Evolutionary conservation across 2,888 invertebrate genomes (phyloP), one percentile per base, ranked within the genome.

Genomic region (Diloba caeruleocephala): DNA sequence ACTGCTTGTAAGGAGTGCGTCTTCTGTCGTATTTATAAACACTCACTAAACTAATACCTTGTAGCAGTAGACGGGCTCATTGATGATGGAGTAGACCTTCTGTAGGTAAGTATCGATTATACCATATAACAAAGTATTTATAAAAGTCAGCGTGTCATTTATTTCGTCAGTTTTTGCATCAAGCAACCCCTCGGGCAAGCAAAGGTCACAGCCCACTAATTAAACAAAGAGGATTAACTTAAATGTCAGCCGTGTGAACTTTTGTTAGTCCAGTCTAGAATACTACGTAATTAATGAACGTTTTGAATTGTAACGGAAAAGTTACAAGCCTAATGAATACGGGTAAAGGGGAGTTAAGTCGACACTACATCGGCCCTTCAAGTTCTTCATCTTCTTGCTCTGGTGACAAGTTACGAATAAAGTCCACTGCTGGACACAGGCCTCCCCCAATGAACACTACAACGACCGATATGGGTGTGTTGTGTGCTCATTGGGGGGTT

Each of bases 241-340:
- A 71, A 70, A 70, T 71, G 72, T 53, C 69, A 71, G 21, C 13
- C 10, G n/a, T n/a, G n/a, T 64, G 64, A 64, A 68, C 64, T 64
- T 63, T 67, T 10, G 12, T 28, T 21, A 25, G 15, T 14, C 12
- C 19, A 12, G 5, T 32, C 7, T 31, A 8, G 9, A 3, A n/a
- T 12, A 21, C n/a, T 12, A 10, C 0, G 14, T 26, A 19, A 13
- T 36, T 62, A 62, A 48, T 55, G 34, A 29, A 10, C 2, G 21
- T 54, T 64, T 64, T 49, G 10, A 51, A 54, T 33, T 34, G 39
- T 70, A 59, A 60, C 63, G 45, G 45, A 32, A 34, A 41, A 13
- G 21, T 6, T 7, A 23, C 13, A 17, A 4, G 3, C 2, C 34
- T 3, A n/a, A 4, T 10, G n/a, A 26, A 26, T 21, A 21, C 8